Percentiles rank a stretch among this genome's conserved stretches.
phyloP scores from a whole-genome alignment of 2,888 invertebrate genomes.

The Scaptomyza reducta region DNA sequence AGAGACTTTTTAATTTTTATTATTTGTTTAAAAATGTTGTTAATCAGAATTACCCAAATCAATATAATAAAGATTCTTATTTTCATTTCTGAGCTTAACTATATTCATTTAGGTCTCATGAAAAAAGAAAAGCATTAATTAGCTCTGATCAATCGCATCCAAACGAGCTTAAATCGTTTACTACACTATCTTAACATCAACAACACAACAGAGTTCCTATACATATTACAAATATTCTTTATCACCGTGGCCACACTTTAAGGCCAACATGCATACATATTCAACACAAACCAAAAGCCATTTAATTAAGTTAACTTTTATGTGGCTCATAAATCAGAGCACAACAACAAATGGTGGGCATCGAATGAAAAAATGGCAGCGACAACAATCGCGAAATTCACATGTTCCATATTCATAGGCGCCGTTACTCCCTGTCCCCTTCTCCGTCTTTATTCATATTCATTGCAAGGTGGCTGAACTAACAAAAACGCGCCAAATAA shows the following conservation, averaged over 20 bases:
- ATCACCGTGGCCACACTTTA: neutral
- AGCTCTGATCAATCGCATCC: too few species aligned
- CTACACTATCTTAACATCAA: too few species aligned
- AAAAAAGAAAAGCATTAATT: too few species aligned
- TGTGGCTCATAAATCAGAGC: conserved; percentile 73
- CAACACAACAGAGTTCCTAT: neutral
- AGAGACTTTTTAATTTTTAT: too few species aligned
- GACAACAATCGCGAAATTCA: conserved; percentile 42
- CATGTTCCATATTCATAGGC: conserved; percentile 72
- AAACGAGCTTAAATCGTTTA: too few species aligned
- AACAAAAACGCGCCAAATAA: conserved; percentile 62
- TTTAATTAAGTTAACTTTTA: conserved; percentile 80
- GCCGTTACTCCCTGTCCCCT: neutral
- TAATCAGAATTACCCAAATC: too few species aligned
- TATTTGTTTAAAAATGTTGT: too few species aligned
- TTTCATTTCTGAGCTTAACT: too few species aligned
- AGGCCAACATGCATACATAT: conserved; percentile 63
- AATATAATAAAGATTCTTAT: too few species aligned
- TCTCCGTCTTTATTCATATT: conserved; percentile 24
- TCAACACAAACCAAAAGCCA: conserved; percentile 61
- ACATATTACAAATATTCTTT: neutral
- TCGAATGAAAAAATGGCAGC: conserved; percentile 40
- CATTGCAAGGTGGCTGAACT: conserved; percentile 58
- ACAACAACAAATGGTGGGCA: conserved; percentile 60
- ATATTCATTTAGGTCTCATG: too few species aligned